A percentile compares a stretch with the other conserved stretches of the same genome.
Conservation (phyloP, 2,797 vertebrate genomes). For the Pipistrellus kuhlii region DNA sequence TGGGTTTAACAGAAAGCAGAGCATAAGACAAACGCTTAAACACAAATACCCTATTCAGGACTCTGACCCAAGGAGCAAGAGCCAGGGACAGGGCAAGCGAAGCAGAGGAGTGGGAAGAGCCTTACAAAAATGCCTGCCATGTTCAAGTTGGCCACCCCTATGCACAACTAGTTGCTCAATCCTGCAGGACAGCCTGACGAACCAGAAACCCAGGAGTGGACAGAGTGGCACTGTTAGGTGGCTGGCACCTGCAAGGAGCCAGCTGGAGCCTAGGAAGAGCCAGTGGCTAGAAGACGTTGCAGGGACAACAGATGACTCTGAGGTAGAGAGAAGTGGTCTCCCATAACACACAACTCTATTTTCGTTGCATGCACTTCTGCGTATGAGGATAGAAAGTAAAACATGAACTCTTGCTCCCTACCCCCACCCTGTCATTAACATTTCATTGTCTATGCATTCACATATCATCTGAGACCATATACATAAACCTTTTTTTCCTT, state of each 20-base stretch:
- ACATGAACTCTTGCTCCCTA: not conserved
- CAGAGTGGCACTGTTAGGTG: not conserved
- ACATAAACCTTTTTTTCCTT: not conserved
- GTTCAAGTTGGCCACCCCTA: not conserved
- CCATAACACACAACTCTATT: not conserved
- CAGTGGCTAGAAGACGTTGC: not conserved
- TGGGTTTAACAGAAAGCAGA: conserved; percentile 11
- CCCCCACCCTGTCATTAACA: not conserved
- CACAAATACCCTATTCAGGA: not conserved
- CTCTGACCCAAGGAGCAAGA: not conserved
- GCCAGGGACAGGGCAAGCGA: not conserved
- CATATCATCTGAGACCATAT: not conserved
- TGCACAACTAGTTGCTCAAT: not conserved
- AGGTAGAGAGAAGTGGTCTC: not conserved
- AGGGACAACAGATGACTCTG: not conserved
- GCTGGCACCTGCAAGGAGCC: not conserved
- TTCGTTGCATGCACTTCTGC: not conserved
- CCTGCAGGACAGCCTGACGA: not conserved
- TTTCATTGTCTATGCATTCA: conserved; percentile 27
- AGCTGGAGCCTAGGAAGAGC: not conserved
- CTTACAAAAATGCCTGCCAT: not conserved
- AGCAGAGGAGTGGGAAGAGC: not conserved
- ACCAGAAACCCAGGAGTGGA: not conserved
- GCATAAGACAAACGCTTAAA: not conserved
- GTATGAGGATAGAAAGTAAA: not conserved